Percentiles rank a stretch among this genome's conserved stretches.
These are phyloP conservation scores for Bos taurus DNA, from an alignment of 2,113 vertebrate species.

Conservation along the genomic window ARS-UCD2.0 NC_037344.1:57206501-57207000, in stretches of 20 bases:
- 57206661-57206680: not conserved
- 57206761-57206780: not conserved
- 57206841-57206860: not conserved
- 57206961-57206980: too few species aligned
- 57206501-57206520: not conserved
- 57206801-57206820: not conserved
- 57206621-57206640: not conserved
- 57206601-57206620: not conserved
- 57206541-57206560: not conserved
- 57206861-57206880: too few species aligned
- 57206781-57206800: not conserved
- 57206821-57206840: not conserved
- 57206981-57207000: too few species aligned
- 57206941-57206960: too few species aligned
- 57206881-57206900: too few species aligned
- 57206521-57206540: not conserved
- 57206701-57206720: not conserved
- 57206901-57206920: too few species aligned
- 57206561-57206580: not conserved
- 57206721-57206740: accelerated
- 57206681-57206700: not conserved
- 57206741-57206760: not conserved
- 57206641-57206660: not conserved
- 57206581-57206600: not conserved
- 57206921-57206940: too few species aligned